Evolutionary conservation across 2,113 vertebrate genomes (phyloP).

Genomic region (Hydrochoerus hydrochaeris): DNA sequence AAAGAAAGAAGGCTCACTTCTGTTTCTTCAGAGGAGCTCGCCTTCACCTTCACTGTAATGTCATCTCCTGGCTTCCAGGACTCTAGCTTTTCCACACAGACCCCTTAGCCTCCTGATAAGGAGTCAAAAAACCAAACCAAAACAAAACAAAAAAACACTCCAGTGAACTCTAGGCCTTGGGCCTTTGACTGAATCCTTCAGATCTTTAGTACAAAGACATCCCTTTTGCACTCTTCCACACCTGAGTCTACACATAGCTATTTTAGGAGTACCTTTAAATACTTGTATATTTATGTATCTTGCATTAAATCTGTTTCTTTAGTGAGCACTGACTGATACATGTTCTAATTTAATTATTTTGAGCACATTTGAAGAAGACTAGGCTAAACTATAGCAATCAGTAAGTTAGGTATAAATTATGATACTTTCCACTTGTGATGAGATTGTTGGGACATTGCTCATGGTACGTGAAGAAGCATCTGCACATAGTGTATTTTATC

Average conservation of each 20-base stretch:
- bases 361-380: neutral
- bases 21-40: neutral
- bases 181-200: neutral
- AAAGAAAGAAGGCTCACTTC: neutral
- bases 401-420: neutral
- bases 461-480: neutral
- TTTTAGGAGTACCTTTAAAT: neutral
- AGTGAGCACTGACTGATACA: neutral
- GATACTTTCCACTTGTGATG: neutral
- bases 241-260: neutral
- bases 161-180: neutral
- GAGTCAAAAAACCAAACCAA: neutral
- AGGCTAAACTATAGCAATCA: neutral
- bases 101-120: neutral
- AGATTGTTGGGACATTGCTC: neutral
- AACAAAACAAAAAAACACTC: no score
- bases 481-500: neutral
- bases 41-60: neutral
- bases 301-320: neutral
- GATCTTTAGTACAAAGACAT: neutral
- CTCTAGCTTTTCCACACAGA: neutral
- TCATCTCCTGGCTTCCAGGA: neutral
- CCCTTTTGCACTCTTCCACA: neutral
- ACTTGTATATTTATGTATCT: neutral
- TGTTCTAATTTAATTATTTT: neutral